A percentile compares a stretch with the other conserved stretches of the same genome.
Evolutionary conservation across 2,888 invertebrate genomes (phyloP).

Genomic region (Platerodrilus igneus): DNA sequence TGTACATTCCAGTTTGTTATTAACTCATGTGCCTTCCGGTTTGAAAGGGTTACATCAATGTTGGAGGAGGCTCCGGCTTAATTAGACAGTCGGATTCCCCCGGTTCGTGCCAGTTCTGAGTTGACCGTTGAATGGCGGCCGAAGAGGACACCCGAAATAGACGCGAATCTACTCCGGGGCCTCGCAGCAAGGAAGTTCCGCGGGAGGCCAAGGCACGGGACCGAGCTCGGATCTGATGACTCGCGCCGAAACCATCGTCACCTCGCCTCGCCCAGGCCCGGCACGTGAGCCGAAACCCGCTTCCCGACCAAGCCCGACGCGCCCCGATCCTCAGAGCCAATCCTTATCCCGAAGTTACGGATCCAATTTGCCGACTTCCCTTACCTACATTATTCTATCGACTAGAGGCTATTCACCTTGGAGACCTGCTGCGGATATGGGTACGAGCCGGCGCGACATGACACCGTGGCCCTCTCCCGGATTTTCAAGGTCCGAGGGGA

Average conservation of each 20-base stretch:
- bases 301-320: constrained; percentile 55
- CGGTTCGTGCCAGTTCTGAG: constrained; percentile 61
- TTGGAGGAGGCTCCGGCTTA: no score
- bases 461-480: constrained; percentile 38
- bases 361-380: constrained; percentile 63
- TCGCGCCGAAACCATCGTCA: constrained; percentile 54
- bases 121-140: constrained; percentile 53
- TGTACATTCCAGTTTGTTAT: no score
- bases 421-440: constrained; percentile 74
- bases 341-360: constrained; percentile 65
- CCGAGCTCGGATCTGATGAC: constrained; percentile 40
- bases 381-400: constrained; percentile 54
- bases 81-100: no score
- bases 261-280: constrained; percentile 30
- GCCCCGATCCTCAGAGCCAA: constrained; percentile 68
- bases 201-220: constrained; percentile 47
- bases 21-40: no score
- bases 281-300: constrained; percentile 38
- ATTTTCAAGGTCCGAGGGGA: constrained; percentile 47
- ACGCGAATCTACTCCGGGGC: constrained; percentile 18
- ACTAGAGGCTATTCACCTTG: constrained; percentile 65
- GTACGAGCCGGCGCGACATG: constrained; percentile 51
- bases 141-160: constrained; percentile 33
- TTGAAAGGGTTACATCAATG: no score
- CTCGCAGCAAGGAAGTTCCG: constrained; percentile 38